A percentile compares a stretch with the other conserved stretches of the same genome.
phyloP scores from a whole-genome alignment of 64 coral and sea anemone species.

The Acropora yongei region DNA sequence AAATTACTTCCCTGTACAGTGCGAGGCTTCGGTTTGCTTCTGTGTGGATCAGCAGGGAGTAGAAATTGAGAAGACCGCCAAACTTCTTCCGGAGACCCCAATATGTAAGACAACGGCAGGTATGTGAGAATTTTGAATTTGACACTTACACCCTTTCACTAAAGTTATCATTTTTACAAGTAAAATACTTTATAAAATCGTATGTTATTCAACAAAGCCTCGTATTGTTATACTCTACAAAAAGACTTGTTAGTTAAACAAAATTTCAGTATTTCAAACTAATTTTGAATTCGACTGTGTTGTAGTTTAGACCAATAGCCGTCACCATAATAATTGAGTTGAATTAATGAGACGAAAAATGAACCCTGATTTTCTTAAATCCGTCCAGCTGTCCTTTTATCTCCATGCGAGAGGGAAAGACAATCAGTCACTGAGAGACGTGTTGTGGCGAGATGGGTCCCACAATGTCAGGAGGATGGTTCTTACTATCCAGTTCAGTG shows the following conservation, averaged over 20 bases:
- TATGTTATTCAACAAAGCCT: too few species aligned
- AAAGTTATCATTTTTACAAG: too few species aligned
- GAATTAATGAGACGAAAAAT: background rate
- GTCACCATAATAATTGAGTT: background rate
- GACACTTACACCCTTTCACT: too few species aligned
- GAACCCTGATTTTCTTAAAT: background rate
- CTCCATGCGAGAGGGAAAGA: conserved; percentile 75
- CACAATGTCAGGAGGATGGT: conserved; percentile 82
- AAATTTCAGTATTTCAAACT: too few species aligned
- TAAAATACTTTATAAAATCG: too few species aligned
- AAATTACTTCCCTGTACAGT: conserved; percentile 81
- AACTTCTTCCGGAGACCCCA: conserved; percentile 58
- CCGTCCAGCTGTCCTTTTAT: conserved; percentile 37
- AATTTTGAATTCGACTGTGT: too few species aligned
- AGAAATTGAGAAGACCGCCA: conserved; percentile 62
- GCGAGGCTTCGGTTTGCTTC: conserved; percentile 70
- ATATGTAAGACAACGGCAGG: conserved; percentile 42
- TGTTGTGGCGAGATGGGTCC: conserved; percentile 83
- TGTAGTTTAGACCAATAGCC: too few species aligned
- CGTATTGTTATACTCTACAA: too few species aligned
- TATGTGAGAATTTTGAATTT: background rate
- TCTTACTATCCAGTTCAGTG: conserved; percentile 84
- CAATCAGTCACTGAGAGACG: conserved; percentile 64
- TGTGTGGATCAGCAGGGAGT: conserved; percentile 83
- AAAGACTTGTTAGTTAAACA: too few species aligned